Conservation (phyloP, 2,797 vertebrate genomes). For the Euphonia xanthogaster region DNA sequence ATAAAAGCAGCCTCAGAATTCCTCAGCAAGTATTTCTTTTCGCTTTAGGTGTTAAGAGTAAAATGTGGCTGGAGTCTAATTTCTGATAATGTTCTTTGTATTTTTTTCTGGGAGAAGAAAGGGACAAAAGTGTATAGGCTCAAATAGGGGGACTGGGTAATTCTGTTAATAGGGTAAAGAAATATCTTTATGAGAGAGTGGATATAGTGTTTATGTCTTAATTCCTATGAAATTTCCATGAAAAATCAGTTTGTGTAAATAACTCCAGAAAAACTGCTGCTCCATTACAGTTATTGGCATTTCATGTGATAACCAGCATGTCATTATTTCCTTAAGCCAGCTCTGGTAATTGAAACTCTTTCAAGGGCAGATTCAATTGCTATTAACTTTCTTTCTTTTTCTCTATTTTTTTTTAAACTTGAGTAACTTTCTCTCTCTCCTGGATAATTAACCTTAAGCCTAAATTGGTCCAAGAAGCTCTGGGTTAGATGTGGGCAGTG, state of each 20-base stretch:
- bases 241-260: constrained; percentile 27
- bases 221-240: not conserved
- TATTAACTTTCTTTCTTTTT: not conserved
- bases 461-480: not conserved
- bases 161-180: not conserved
- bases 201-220: not conserved
- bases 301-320: not conserved
- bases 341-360: not conserved
- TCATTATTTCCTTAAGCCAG: not conserved
- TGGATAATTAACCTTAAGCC: not conserved
- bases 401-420: not conserved
- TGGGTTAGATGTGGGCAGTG: accelerated
- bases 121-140: not conserved
- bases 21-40: constrained; percentile 3
- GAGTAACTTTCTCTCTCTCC: not conserved
- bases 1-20: constrained; percentile 62
- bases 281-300: not conserved
- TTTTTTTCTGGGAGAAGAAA: not conserved
- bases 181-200: not conserved
- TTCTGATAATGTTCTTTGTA: not conserved
- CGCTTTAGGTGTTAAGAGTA: not conserved
- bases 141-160: not conserved
- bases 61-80: not conserved
- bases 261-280: not conserved
- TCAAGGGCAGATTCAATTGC: not conserved